Conservation (phyloP, 2,888 invertebrate genomes). For the Phrixothrix hirtus region DNA sequence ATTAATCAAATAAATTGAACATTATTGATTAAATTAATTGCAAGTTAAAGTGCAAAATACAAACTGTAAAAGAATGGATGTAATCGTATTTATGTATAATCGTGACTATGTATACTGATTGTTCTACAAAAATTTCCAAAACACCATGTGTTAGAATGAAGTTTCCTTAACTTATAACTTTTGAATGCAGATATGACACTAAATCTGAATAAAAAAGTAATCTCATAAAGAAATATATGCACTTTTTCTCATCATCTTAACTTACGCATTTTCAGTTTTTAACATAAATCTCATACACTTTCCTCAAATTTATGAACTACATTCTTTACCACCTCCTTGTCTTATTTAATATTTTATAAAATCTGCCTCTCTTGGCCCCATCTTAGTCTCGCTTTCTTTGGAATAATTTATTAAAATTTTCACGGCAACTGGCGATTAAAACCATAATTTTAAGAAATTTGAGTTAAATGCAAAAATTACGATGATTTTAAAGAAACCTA, state of each 20-base stretch:
- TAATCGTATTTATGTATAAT: too few relatives aligned
- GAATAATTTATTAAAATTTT: slow-evolving; percentile 4
- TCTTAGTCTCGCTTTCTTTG: not conserved
- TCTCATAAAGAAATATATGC: slow-evolving; percentile 5
- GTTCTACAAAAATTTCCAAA: too few relatives aligned
- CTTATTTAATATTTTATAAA: slow-evolving; percentile 15
- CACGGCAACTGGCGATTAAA: not conserved
- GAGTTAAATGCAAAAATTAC: too few relatives aligned
- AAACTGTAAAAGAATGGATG: too few relatives aligned
- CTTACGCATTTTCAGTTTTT: slow-evolving; percentile 5
- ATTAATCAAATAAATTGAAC: too few relatives aligned
- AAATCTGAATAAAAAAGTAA: slow-evolving; percentile 9
- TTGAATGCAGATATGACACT: too few relatives aligned
- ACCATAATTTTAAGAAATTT: not conserved
- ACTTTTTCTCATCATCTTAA: slow-evolving; percentile 9
- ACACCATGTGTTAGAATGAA: too few relatives aligned
- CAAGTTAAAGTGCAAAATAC: too few relatives aligned
- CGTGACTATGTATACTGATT: too few relatives aligned
- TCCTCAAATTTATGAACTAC: slow-evolving; percentile 14
- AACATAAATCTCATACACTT: slow-evolving; percentile 10
- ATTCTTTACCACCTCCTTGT: slow-evolving; percentile 7
- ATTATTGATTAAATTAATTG: too few relatives aligned
- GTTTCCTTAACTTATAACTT: too few relatives aligned
- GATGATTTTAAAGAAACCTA: not conserved
- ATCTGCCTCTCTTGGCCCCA: not conserved